Conservation (phyloP, 2,113 vertebrate species). For the Podocnemis expansa region DNA sequence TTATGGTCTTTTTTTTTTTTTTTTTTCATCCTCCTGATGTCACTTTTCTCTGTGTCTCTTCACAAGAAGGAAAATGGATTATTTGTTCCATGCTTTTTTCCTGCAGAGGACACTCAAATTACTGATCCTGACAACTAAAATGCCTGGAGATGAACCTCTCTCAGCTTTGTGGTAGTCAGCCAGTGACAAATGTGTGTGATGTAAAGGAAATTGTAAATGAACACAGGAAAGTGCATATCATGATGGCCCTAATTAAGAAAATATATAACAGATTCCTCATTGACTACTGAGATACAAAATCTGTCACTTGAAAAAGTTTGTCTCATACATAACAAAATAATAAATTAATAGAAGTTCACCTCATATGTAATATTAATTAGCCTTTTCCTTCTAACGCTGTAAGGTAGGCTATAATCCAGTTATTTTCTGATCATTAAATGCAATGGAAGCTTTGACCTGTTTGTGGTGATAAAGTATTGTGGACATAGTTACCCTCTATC, state of each 20-base stretch:
- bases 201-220: neutral
- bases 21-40: neutral
- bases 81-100: conserved; percentile 13
- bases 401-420: neutral
- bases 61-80: neutral
- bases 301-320: neutral
- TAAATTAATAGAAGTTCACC: neutral
- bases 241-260: conserved; percentile 47
- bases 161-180: conserved; percentile 16
- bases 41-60: conserved; percentile 7
- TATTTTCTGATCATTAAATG: conserved; percentile 42
- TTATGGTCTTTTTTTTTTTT: conserved; percentile 40
- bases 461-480: conserved; percentile 42
- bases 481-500: conserved; percentile 30
- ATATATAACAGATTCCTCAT: conserved; percentile 3
- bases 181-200: conserved; percentile 10
- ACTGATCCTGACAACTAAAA: neutral
- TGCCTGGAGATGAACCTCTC: neutral
- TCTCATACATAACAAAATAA: neutral
- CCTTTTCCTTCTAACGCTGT: neutral
- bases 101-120: neutral
- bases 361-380: neutral
- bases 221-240: neutral
- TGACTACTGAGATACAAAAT: neutral
- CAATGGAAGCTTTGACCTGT: conserved; percentile 51